These are phyloP conservation scores for Cetoscarus ocellatus DNA, from an alignment of 2,797 vertebrate species.

Conservation along the genomic window DNA sequence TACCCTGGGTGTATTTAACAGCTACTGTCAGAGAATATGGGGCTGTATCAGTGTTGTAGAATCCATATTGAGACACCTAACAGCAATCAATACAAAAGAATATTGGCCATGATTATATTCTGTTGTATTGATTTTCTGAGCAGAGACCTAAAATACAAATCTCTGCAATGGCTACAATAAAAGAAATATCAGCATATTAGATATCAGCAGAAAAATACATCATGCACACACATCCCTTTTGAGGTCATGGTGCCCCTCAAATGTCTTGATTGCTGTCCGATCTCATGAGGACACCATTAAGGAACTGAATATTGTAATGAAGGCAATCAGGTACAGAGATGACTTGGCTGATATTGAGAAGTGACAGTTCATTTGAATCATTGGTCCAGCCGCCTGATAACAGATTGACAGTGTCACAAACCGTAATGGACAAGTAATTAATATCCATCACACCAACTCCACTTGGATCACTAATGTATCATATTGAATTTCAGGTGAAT, in stretches of 20 bases:
- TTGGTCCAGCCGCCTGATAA: constrained; percentile 70
- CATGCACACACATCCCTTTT: constrained; percentile 24
- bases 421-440: constrained; percentile 80
- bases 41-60: too few species aligned
- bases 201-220: too few species aligned
- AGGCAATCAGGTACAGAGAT: constrained; percentile 68
- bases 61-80: too few species aligned
- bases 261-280: constrained; percentile 34
- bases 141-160: too few species aligned
- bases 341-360: constrained; percentile 74
- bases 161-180: too few species aligned
- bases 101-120: too few species aligned
- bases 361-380: constrained; percentile 81
- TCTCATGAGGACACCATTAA: constrained; percentile 58
- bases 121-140: too few species aligned
- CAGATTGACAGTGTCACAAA: constrained; percentile 81
- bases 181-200: too few species aligned
- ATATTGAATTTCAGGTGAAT: constrained; percentile 64
- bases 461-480: constrained; percentile 68
- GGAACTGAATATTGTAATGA: constrained; percentile 61
- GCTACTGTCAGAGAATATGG: too few species aligned
- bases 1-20: too few species aligned
- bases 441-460: constrained; percentile 67
- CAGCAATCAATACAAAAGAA: too few species aligned
- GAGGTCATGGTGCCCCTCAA: constrained; percentile 11